Evolutionary conservation across 2,797 vertebrate species (phyloP).

Genomic region (Megalops cyprinoides): DNA sequence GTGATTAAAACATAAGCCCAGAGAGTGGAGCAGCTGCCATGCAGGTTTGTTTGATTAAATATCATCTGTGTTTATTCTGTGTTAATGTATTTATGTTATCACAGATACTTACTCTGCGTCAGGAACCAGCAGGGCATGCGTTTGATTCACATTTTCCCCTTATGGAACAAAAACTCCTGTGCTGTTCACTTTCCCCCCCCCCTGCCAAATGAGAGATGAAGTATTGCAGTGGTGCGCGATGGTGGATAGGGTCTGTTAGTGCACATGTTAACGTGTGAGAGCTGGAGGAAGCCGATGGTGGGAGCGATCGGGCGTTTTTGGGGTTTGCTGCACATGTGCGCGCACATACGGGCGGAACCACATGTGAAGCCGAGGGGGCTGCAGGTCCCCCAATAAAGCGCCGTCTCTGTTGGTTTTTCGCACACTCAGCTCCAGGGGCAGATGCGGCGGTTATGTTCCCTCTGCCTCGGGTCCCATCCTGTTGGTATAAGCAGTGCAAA

Average conservation of each 20-base stretch:
- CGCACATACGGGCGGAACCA: background rate
- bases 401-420: background rate
- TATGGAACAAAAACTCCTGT: background rate
- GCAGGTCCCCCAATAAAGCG: background rate
- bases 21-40: constrained; percentile 30
- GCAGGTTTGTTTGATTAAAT: constrained; percentile 37
- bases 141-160: background rate
- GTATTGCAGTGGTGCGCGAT: background rate
- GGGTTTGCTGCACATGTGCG: background rate
- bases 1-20: constrained; percentile 29
- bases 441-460: background rate
- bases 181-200: constrained; percentile 1
- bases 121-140: background rate
- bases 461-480: background rate
- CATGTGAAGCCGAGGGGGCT: background rate
- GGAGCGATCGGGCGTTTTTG: background rate
- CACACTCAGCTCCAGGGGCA: background rate
- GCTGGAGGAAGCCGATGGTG: background rate
- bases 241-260: background rate
- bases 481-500: constrained; percentile 41
- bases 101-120: background rate
- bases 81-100: constrained; percentile 28
- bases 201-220: background rate
- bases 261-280: background rate
- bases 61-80: constrained; percentile 34